Base-by-base conservation (phyloP, 2,113 vertebrate species). In the Hypanus sabinus region DNA sequence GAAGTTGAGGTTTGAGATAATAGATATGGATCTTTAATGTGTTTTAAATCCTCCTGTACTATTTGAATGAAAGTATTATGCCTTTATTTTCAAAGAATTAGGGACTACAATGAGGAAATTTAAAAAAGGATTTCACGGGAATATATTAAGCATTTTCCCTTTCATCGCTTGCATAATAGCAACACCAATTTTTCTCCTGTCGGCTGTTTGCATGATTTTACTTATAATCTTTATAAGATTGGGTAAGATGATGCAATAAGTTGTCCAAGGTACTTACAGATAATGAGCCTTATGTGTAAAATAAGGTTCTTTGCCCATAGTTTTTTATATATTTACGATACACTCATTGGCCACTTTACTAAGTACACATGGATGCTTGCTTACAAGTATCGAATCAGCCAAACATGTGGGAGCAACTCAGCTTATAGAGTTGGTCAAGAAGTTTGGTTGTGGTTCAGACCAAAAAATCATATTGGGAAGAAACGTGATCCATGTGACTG, bases 11-110 rank as follows among this genome's bases (percentile, higher is more conserved):
- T 65, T n/a, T n/a, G 30, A 65, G 62, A n/a, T 12, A 87, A 87
- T 11, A 60, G 24, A 30, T 60, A 30, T n/a, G 27, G 55, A 5
- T 87, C 55, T 55, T 30, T 87, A 87, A 87, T 88, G 30, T n/a
- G 57, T 65, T 65, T 88, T 60, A 88, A 88, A 88, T 65, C 60
- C 57, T 30, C n/a, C 57, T 33, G 1, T 33, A 88, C 11, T 7
- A 20, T 88, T 88, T 88, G 62, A 88, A 88, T 88, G 85, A 33
- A 60, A n/a, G 57, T 33, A 88, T 62, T 88, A 88, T 62, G 14
- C 85, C 85, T 16, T 65, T 88, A 18, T 30, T 62, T 88, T 88
- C 11, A 65, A 57, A 88, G 27, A 81, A 9, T 81, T 81, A 81
- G 38, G 38, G 79, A 36, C 36, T 38, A 36, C n/a, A 57, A 10